Percentiles rank a stretch among this genome's conserved stretches.
phyloP scores from a whole-genome alignment of 2,888 invertebrate species.

The Formica aserva region DNA sequence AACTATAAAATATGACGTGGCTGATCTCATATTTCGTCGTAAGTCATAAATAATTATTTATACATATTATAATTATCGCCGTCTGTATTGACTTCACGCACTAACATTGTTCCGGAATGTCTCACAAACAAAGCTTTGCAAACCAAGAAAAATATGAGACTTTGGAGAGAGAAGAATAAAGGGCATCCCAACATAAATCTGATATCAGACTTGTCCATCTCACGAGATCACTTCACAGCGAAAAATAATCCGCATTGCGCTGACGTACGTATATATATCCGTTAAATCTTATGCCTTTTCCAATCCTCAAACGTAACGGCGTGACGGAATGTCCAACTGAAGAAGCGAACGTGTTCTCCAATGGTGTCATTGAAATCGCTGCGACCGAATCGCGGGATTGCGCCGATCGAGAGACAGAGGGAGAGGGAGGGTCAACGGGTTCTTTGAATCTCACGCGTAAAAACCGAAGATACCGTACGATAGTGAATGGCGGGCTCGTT shows the following conservation, averaged over 20 bases:
- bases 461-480: slow-evolving; percentile 72
- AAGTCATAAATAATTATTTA: neutral
- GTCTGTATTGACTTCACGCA: neutral
- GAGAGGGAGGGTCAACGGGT: neutral
- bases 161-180: neutral
- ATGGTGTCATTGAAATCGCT: slow-evolving; percentile 27
- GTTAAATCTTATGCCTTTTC: neutral
- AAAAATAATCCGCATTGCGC: neutral
- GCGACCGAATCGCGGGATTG: neutral
- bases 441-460: slow-evolving; percentile 55
- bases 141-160: neutral
- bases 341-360: neutral
- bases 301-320: neutral
- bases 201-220: neutral
- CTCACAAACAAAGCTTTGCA: neutral
- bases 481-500: slow-evolving; percentile 68
- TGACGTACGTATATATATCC: neutral
- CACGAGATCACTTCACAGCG: neutral
- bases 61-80: neutral
- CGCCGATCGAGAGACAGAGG: neutral
- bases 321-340: neutral
- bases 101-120: neutral
- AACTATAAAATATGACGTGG: neutral
- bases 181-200: neutral
- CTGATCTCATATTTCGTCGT: neutral